Conservation (phyloP, 2,113 vertebrate genomes). For the Lagopus leucura region DNA sequence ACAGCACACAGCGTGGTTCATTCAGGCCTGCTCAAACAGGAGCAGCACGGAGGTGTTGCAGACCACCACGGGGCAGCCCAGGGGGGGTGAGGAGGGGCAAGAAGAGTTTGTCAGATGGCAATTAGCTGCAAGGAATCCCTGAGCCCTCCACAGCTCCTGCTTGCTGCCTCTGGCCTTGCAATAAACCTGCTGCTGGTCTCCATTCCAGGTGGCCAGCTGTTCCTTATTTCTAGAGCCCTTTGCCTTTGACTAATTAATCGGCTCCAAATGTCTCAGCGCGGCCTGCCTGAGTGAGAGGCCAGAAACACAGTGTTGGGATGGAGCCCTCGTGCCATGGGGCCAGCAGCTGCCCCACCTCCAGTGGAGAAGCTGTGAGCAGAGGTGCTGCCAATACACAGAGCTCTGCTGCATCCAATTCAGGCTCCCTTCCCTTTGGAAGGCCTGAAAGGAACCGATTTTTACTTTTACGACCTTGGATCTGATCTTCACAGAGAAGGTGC, state of each 20-base stretch:
- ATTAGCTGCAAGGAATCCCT: constrained; percentile 17
- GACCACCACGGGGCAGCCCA: background rate
- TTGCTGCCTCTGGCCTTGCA: constrained; percentile 7
- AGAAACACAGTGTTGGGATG: background rate
- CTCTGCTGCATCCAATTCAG: background rate
- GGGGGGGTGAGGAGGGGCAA: background rate
- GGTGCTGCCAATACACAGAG: background rate
- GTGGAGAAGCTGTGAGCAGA: background rate
- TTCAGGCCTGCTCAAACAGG: background rate
- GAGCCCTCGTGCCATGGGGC: background rate
- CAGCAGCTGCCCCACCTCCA: background rate
- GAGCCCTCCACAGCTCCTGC: background rate
- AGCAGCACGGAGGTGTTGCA: background rate
- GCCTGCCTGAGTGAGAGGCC: background rate
- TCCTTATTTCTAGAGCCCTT: constrained; percentile 43
- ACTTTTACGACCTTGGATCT: constrained; percentile 31
- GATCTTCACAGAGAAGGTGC: background rate
- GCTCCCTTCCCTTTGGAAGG: background rate
- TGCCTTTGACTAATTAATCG: constrained; percentile 61
- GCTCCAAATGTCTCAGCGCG: constrained; percentile 41
- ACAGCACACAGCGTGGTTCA: background rate
- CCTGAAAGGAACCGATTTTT: background rate
- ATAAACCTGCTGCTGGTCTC: constrained; percentile 4
- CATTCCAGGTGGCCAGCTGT: constrained; percentile 31
- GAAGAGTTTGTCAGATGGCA: background rate